Base-by-base conservation (phyloP, 1,140 invertebrate genomes). In the Nasonia giraulti region DNA sequence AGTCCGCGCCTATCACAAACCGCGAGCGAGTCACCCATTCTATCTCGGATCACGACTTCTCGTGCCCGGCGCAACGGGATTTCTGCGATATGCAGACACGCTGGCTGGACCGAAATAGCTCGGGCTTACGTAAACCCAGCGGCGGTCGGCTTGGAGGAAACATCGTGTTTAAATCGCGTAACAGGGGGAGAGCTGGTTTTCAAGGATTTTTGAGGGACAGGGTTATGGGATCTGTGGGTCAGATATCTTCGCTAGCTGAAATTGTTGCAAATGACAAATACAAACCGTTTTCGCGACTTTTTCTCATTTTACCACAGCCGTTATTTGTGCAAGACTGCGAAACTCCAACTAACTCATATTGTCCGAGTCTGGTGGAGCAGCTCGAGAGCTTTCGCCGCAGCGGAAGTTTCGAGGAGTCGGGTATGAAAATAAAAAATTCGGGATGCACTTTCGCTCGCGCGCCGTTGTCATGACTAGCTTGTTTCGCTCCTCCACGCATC, bases 101-200 rank as follows among this genome's bases (percentile, higher is more conserved):
- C 11, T 4, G 69, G 5, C 69, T 33, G 73, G 31, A 44, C 73
- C 33, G 73, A 75, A 75, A 44, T 20, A 75, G 73, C 37, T 17
- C 31, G 71, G 71, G 74, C 75, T 78, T 78, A 78, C 76, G 76
- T 78, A 78, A 66, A 78, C n/a, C 75, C 44, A 37, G 33, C 33
- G 33, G 33, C 33, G 33, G 44, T 23, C n/a, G 44, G 75, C 40
- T 76, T 17, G 12, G 47, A 50, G 7, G 55, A 62, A 62, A 14
- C 2, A 50, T 50, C 7, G 55, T 17, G 20, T n/a, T 62, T 62
- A 7, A 6, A 7, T 62, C 17, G 17, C 3, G 6, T 71, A 69
- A 69, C 27, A 27, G 27, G 68, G 2, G 23, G 0, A 8, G 7
- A 27, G 1, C 27, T 27, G 27, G 27, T 27, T 27, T 27, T 27